Percentiles rank a stretch among this genome's conserved stretches.
Evolutionary conservation across 1,140 invertebrate species (phyloP).

Genomic region (Drosophila prosaltans): DNA sequence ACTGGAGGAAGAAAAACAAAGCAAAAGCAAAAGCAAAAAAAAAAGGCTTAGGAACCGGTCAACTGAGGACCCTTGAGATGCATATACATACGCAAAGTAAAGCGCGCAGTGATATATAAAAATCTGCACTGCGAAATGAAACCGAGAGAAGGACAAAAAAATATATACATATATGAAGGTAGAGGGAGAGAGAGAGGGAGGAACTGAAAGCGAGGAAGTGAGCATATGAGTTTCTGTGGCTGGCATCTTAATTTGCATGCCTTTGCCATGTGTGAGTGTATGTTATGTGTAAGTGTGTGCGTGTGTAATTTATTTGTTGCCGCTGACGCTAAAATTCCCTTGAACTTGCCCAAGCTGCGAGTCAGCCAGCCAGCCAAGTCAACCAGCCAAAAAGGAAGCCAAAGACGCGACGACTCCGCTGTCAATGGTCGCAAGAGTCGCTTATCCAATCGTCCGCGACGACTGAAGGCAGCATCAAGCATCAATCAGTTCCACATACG

Average conservation of each 20-base stretch:
- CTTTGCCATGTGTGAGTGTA: slow-evolving; percentile 22
- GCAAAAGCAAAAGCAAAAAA: slow-evolving; percentile 22
- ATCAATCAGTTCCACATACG: neutral
- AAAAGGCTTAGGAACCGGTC: slow-evolving; percentile 51
- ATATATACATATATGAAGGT: neutral
- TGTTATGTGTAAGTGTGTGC: slow-evolving; percentile 24
- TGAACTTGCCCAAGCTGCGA: slow-evolving; percentile 49
- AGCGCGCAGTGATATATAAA: slow-evolving; percentile 33
- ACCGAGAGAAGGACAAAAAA: neutral
- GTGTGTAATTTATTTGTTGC: slow-evolving; percentile 59
- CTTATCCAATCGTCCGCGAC: slow-evolving; percentile 35
- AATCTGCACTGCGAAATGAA: no score
- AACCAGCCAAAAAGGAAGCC: slow-evolving; percentile 20
- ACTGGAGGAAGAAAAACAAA: slow-evolving; percentile 35
- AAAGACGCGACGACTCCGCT: slow-evolving; percentile 22
- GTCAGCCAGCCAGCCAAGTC: slow-evolving; percentile 6
- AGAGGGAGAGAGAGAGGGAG: neutral
- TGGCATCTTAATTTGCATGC: slow-evolving; percentile 67
- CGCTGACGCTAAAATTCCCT: slow-evolving; percentile 45
- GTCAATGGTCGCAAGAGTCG: slow-evolving; percentile 29
- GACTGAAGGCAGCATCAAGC: neutral
- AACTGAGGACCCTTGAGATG: slow-evolving; percentile 49
- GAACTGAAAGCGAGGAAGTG: neutral
- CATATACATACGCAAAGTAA: slow-evolving; percentile 36
- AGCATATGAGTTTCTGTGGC: slow-evolving; percentile 25